Percentiles rank a stretch among this genome's conserved stretches.
Evolutionary conservation across 2,888 invertebrate species (phyloP).

Genomic region (Andrena camellia): DNA sequence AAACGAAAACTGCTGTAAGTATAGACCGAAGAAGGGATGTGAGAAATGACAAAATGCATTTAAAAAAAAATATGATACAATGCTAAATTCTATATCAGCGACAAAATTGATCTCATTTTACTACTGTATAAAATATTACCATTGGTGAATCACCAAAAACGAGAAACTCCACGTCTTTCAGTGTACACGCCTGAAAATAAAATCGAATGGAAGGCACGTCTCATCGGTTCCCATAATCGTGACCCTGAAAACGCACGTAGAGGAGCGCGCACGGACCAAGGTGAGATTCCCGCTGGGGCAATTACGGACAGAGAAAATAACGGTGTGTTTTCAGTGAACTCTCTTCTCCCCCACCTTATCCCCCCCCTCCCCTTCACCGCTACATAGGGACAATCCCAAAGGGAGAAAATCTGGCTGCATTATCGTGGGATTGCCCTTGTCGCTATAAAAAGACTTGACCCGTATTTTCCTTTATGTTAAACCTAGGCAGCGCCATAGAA

Average conservation of each 20-base stretch:
- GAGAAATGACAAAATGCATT: too few species aligned
- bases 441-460: conserved; percentile 63
- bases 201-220: not conserved
- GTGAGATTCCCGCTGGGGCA: conserved; percentile 52
- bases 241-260: conserved; percentile 47
- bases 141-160: too few species aligned
- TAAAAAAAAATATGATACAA: too few species aligned
- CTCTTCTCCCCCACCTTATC: not conserved
- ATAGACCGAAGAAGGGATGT: too few species aligned
- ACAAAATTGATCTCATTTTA: too few species aligned
- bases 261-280: conserved; percentile 13
- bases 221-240: conserved; percentile 14
- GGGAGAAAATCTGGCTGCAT: conserved; percentile 59
- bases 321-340: conserved; percentile 49
- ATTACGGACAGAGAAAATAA: conserved; percentile 55
- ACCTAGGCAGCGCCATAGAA: conserved; percentile 42
- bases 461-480: conserved; percentile 48
- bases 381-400: conserved; percentile 45
- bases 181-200: not conserved
- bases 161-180: not conserved
- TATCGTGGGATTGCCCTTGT: conserved; percentile 60
- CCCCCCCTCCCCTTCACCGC: not conserved
- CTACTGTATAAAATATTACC: too few species aligned
- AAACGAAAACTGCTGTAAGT: too few species aligned
- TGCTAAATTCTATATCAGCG: too few species aligned